Base-by-base conservation (phyloP, 2,113 vertebrate species). In the Chascanopsetta lugubris region DNA sequence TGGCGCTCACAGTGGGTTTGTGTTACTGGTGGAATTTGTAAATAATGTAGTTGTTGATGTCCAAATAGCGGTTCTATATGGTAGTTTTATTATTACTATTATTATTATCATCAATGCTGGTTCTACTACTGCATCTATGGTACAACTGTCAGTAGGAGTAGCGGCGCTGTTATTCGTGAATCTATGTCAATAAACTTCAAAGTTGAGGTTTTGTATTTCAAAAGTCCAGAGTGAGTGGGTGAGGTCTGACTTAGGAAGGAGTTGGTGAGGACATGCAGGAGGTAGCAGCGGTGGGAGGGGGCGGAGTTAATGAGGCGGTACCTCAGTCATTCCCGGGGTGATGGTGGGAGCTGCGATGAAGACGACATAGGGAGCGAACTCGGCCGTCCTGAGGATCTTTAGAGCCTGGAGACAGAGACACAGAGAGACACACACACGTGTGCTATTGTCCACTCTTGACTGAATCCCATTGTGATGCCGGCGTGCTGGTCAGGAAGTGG, bases 261-360 rank as follows among this genome's bases (percentile, higher is more conserved):
- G 15, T 7, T 13, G 15, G 34, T 56, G 30, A 75, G 67, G 21
- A 0, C 1, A 17, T 29, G 61, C n/a, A 57, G 6, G 11, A 0
- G 24, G 21, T 20, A 36, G 15, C n/a, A 36, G 0, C 20, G 5
- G 21, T 3, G 29, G 0, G 0, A 8, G 4, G 22, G 46, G 18
- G 7, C 3, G 25, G 9, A 48, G 27, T 43, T 43, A 42, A 0
- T 32, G n/a, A 21, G 20, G 6, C 7, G 1, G 32, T 85, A 89
- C 89, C 83, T 90, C 89, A 0, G 85, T 90, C 77, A 90, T 80
- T 36, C 87, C 85, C 0, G 87, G 85, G 4, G 89, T 88, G 62
- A 90, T 82, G 26, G 77, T 90, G 24, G 89, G 89, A 24, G 89
- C 89, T n/a, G 87, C 89, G 13, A 90, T 86, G 77, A 89, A 90